Evolutionary conservation across 2,797 vertebrate species (phyloP).

Genomic region (Argya squamiceps): DNA sequence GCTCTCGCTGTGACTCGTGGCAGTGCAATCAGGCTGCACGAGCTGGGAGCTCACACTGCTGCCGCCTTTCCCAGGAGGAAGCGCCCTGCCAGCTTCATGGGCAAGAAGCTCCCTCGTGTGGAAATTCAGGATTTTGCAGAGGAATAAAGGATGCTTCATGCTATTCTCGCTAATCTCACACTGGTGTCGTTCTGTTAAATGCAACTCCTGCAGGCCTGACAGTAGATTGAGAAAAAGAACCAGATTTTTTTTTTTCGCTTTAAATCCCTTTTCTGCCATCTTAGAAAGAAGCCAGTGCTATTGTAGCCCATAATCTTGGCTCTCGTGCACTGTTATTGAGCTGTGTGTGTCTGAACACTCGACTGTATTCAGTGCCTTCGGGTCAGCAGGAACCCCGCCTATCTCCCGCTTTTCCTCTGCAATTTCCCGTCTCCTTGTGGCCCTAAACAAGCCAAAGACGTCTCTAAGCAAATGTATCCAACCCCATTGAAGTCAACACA

Average conservation of each 20-base stretch:
- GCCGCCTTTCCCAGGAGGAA: not conserved
- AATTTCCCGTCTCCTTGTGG: not conserved
- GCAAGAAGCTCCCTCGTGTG: slow-evolving; percentile 58
- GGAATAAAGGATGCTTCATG: not conserved
- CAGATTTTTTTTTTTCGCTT: not conserved
- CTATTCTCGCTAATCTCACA: fast-evolving
- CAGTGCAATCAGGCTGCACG: not conserved
- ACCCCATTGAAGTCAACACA: not conserved
- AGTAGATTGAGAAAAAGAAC: not conserved
- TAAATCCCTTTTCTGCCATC: not conserved
- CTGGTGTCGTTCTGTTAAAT: not conserved
- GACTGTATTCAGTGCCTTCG: not conserved
- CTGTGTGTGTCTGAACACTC: fast-evolving
- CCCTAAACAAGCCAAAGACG: not conserved
- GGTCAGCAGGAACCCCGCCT: not conserved
- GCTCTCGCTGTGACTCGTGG: not conserved
- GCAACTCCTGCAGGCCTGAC: not conserved
- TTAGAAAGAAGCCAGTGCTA: not conserved
- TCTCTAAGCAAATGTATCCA: not conserved
- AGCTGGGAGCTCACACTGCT: fast-evolving
- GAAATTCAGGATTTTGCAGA: slow-evolving; percentile 1
- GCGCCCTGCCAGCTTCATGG: not conserved
- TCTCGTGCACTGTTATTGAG: not conserved
- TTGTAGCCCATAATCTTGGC: not conserved
- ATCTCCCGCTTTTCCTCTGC: not conserved